Evolutionary conservation across 1,140 invertebrate genomes (phyloP), one percentile per base, ranked within the genome.

Genomic region (Asbolus verrucosus): DNA sequence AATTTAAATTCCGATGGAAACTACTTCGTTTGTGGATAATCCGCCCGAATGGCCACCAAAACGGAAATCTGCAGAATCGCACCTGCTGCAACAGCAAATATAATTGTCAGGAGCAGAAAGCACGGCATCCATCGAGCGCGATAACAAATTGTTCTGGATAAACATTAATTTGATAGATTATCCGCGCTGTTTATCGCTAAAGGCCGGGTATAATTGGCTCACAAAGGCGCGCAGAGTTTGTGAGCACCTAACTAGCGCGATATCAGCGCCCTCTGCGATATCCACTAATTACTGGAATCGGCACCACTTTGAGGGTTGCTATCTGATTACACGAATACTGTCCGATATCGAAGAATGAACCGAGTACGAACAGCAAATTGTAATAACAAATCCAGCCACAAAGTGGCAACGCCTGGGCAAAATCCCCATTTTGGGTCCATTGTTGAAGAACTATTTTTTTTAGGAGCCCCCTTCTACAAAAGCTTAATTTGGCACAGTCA

Each of bases 111-210:
- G 27, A 27, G 46, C 46, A 54, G 46, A 54, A 54, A 54, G 50
- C 50, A 43, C 24, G 19, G 54, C 31, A 46, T 68, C 31, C 16
- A 60, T 36, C n/a, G 27, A 18, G 39, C 27, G 21, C 38, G 70
- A 72, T 71, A 71, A 71, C 70, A 74, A 74, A 74, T 62, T 82
- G 82, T 71, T 71, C 74, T 46, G 74, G 71, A 76, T 73, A 75
- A 76, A 76, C 73, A 76, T 71, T 78, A 78, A 78, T 78, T 76
- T 76, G 76, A 77, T 78, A 78, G 77, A 78, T 78, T 78, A 78
- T 78, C 76, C 77, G 73, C 76, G 69, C 77, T 78, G 77, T 77
- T 78, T 78, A 78, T 78, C 76, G 75, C 75, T 66, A 76, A 77
- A 77, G 73, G 76, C 69, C 73, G 63, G 66, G 65, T 67, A 67